Evolutionary conservation across 2,113 vertebrate species (phyloP).

Genomic region (Xenus cinereus): DNA sequence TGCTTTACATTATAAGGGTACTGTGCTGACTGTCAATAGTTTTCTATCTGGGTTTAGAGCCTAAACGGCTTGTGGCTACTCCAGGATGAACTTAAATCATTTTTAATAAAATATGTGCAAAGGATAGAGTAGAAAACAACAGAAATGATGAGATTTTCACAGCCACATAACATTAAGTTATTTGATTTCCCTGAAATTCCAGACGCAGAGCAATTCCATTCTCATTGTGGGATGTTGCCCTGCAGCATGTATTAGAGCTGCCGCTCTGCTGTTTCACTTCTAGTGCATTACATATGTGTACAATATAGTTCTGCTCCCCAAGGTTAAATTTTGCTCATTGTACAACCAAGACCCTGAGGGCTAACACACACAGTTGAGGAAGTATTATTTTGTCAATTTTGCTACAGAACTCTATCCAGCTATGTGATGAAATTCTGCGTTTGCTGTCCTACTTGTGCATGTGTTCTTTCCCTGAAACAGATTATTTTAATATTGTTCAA

Average conservation of each 20-base stretch:
- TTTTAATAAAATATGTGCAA: constrained; percentile 56
- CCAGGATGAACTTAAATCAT: constrained; percentile 8
- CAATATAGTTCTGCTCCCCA: constrained; percentile 24
- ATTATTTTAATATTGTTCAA: not conserved
- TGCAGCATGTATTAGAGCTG: constrained; percentile 56
- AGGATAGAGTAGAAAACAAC: constrained; percentile 18
- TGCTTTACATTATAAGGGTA: not conserved
- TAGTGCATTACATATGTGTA: constrained; percentile 47
- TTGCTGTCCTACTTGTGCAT: not conserved
- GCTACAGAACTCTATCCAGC: not conserved
- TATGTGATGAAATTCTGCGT: constrained; percentile 11
- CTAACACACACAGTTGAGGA: constrained; percentile 14
- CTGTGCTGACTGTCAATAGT: not conserved
- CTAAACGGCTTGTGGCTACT: not conserved
- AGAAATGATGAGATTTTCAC: constrained; percentile 63
- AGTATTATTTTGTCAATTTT: constrained; percentile 49
- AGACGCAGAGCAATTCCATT: constrained; percentile 43
- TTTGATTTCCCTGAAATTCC: constrained; percentile 72
- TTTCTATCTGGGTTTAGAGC: not conserved
- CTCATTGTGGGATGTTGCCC: constrained; percentile 48
- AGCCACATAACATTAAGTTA: constrained; percentile 27
- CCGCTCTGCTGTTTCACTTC: constrained; percentile 29
- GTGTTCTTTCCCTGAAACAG: not conserved
- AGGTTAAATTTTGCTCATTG: constrained; percentile 47
- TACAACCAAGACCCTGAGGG: constrained; percentile 30